These are phyloP conservation scores for Argentina silus DNA, from an alignment of 2,797 vertebrate species.

Conservation along the genomic window DNA sequence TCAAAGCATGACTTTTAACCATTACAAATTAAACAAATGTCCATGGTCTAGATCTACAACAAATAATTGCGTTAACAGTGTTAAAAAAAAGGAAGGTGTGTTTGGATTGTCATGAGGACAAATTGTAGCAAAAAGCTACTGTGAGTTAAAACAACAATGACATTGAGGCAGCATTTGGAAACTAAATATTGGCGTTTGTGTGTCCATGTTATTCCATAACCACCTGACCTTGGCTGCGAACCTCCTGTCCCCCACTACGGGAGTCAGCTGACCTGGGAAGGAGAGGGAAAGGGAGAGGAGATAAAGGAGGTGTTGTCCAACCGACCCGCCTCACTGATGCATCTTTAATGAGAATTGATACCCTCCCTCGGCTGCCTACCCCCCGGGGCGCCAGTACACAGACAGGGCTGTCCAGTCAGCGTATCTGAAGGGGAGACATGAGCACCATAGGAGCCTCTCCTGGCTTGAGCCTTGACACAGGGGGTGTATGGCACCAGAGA, in stretches of 20 bases:
- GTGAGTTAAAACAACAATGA: too few species aligned
- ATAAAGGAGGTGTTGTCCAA: slow-evolving; percentile 52
- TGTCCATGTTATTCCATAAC: slow-evolving; percentile 4
- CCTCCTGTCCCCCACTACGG: slow-evolving; percentile 41
- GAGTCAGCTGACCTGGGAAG: slow-evolving; percentile 61
- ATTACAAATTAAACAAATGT: too few species aligned
- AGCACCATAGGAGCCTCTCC: slow-evolving; percentile 47
- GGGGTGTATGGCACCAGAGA: slow-evolving; percentile 46
- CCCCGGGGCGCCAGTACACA: slow-evolving; percentile 17
- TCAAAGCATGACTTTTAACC: too few species aligned
- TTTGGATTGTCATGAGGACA: too few species aligned
- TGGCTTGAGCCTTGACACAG: slow-evolving; percentile 46
- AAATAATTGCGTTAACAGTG: too few species aligned
- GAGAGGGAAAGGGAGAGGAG: slow-evolving; percentile 43
- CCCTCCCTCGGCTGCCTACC: slow-evolving; percentile 48
- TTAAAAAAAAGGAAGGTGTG: too few species aligned
- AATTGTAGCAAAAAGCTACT: too few species aligned
- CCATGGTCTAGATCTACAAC: too few species aligned
- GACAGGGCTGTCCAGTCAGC: slow-evolving; percentile 3
- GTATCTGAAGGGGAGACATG: slow-evolving; percentile 51
- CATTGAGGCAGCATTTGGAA: too few species aligned
- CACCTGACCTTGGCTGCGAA: slow-evolving; percentile 6
- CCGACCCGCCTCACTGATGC: slow-evolving; percentile 62
- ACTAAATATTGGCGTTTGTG: too few species aligned
- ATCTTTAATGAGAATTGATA: slow-evolving; percentile 78